Conservation (phyloP, 1,140 invertebrate genomes). For the Dermatophagoides farinae region DNA sequence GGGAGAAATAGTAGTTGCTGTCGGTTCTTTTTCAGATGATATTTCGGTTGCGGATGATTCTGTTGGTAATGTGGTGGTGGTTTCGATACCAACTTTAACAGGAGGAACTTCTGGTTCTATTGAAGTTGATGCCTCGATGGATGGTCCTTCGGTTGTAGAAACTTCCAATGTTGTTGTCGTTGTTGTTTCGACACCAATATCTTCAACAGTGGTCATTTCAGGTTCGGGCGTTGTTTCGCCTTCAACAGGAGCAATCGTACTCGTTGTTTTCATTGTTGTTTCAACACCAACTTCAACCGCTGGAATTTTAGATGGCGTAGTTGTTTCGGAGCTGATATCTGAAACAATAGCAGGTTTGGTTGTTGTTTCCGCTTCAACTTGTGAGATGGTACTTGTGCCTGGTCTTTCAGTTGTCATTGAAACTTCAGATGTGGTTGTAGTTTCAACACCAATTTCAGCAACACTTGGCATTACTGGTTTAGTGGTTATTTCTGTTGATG, state of each 20-base stretch:
- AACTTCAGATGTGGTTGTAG: neutral
- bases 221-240: too few relatives aligned
- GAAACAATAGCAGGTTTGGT: neutral
- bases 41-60: neutral
- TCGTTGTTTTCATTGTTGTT: neutral
- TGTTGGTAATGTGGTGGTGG: too few relatives aligned
- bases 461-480: neutral
- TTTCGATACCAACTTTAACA: too few relatives aligned
- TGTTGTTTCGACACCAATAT: too few relatives aligned
- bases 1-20: neutral
- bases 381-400: neutral
- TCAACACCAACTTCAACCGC: neutral
- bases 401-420: neutral
- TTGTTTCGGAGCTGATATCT: neutral
- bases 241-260: too few relatives aligned
- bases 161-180: too few relatives aligned
- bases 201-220: neutral
- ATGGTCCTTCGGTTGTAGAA: too few relatives aligned
- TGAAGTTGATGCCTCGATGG: too few relatives aligned
- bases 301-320: neutral
- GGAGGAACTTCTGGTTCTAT: neutral
- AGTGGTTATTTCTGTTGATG: neutral
- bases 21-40: too few relatives aligned
- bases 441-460: neutral
- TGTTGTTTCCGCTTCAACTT: neutral